Evolutionary conservation across 1,140 invertebrate species (phyloP).

Genomic region (Megalonaias nervosa): DNA sequence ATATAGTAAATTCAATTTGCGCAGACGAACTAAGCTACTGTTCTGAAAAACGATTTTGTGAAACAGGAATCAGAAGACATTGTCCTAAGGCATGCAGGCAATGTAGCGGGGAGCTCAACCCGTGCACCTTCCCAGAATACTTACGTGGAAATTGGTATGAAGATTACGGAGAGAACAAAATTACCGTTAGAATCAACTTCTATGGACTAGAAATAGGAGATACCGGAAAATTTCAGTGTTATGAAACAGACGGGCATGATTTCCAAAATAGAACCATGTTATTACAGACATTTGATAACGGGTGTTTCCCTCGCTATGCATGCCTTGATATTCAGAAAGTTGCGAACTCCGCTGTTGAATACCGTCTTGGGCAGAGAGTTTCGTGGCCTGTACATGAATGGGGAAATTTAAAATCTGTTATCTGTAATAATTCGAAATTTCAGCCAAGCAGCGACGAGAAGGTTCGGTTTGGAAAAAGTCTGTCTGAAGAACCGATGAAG

Average conservation of each 20-base stretch:
- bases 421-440: constrained; percentile 27
- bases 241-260: constrained; percentile 28
- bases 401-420: constrained; percentile 20
- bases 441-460: constrained; percentile 14
- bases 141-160: constrained; percentile 47
- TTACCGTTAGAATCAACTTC: constrained; percentile 1
- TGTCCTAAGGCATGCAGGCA: constrained; percentile 46
- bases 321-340: constrained; percentile 53
- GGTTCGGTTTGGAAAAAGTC: constrained; percentile 16
- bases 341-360: constrained; percentile 47
- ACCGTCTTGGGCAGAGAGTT: constrained; percentile 47
- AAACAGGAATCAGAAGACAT: constrained; percentile 24
- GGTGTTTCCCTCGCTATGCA: constrained; percentile 54
- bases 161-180: constrained; percentile 23
- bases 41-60: constrained; percentile 21
- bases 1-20: constrained; percentile 48
- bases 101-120: constrained; percentile 42
- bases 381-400: constrained; percentile 41
- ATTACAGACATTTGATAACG: constrained; percentile 49
- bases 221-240: constrained; percentile 34
- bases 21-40: constrained; percentile 43
- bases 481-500: constrained; percentile 23
- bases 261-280: constrained; percentile 40
- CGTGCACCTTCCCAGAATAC: constrained; percentile 47
- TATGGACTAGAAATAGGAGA: not conserved